phyloP scores from a whole-genome alignment of 2,113 vertebrate species.

The Colistium nudipinnis region DNA sequence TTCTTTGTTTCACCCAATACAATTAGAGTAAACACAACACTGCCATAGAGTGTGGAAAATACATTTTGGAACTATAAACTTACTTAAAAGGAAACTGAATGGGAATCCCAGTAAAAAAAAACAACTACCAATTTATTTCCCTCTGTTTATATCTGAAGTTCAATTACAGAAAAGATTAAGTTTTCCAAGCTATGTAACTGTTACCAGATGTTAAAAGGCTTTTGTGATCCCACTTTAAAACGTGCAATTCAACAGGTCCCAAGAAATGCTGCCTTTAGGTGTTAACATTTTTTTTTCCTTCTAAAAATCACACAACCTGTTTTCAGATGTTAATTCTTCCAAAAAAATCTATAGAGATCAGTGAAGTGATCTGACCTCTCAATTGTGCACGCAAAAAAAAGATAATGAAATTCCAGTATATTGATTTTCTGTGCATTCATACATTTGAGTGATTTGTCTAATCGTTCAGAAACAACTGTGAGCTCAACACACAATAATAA shows the following conservation, averaged over 20 bases:
- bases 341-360: slow-evolving; percentile 84
- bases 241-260: background rate
- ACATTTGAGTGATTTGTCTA: slow-evolving; percentile 80
- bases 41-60: background rate
- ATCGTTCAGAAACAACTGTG: slow-evolving; percentile 76
- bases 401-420: slow-evolving; percentile 80
- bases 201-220: background rate
- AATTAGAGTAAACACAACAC: background rate
- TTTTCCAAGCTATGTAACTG: background rate
- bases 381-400: slow-evolving; percentile 86
- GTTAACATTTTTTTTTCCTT: too few species aligned
- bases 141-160: background rate
- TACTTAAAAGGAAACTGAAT: background rate
- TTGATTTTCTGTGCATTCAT: slow-evolving; percentile 91
- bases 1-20: background rate
- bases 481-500: slow-evolving; percentile 68
- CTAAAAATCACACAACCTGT: slow-evolving; percentile 40
- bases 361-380: slow-evolving; percentile 89
- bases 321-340: slow-evolving; percentile 80
- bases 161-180: background rate
- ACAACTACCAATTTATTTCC: background rate
- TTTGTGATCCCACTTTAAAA: background rate
- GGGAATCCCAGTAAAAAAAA: background rate
- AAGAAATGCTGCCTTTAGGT: slow-evolving; percentile 62
- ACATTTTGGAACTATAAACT: background rate